A percentile compares a stretch with the other conserved stretches of the same genome.
These are phyloP conservation scores for Rhombomys opimus DNA, from an alignment of 2,113 vertebrate species.

Conservation along the genomic window DNA sequence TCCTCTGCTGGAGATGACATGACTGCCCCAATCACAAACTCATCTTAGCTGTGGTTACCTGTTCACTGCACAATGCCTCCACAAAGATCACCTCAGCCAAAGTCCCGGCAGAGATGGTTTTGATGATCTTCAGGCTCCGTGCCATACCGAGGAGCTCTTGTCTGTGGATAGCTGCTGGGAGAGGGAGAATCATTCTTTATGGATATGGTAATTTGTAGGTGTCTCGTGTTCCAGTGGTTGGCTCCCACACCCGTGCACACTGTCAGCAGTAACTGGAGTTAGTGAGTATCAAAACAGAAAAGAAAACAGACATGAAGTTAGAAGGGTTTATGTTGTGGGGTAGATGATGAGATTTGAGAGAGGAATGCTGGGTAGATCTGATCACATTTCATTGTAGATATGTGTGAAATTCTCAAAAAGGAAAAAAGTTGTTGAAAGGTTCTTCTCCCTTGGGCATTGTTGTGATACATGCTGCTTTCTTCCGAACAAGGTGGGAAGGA, in stretches of 20 bases:
- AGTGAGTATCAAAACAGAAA: neutral
- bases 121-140: no score
- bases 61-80: neutral
- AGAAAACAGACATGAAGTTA: neutral
- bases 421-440: neutral
- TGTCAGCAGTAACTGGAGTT: neutral
- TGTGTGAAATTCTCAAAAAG: neutral
- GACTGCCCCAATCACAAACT: neutral
- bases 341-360: neutral
- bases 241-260: neutral
- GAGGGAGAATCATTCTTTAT: neutral
- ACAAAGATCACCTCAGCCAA: neutral
- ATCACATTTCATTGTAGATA: neutral
- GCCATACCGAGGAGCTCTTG: no score
- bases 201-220: neutral
- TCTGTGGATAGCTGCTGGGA: neutral
- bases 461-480: neutral
- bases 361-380: neutral
- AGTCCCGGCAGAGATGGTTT: no score
- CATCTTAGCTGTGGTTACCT: neutral
- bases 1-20: neutral
- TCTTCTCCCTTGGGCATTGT: neutral
- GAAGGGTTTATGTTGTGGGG: neutral
- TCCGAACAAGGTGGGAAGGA: neutral
- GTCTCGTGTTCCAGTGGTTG: neutral